A percentile compares a stretch with the other conserved stretches of the same genome.
phyloP scores from a whole-genome alignment of 2,888 invertebrate genomes.

The Chrysodeixis includens region DNA sequence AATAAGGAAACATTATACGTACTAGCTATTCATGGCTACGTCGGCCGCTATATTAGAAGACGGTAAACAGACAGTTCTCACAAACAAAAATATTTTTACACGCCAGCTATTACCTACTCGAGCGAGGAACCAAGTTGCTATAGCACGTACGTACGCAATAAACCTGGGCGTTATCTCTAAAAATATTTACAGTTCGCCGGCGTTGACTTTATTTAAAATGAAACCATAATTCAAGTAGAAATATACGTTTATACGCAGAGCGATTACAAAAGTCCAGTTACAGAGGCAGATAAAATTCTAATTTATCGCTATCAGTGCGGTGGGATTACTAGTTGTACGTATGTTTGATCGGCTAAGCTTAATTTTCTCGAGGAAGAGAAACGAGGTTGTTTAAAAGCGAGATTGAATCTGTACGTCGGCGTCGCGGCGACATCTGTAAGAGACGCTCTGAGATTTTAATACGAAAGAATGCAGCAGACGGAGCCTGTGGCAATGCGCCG shows the following conservation, averaged over 20 bases:
- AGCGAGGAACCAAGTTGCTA: constrained; percentile 32
- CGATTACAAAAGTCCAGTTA: constrained; percentile 49
- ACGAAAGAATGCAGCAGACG: constrained; percentile 66
- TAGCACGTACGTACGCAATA: constrained; percentile 43
- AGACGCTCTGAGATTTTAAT: constrained; percentile 75
- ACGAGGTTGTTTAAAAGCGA: constrained; percentile 69
- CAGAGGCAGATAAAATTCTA: constrained; percentile 62
- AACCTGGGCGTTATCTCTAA: constrained; percentile 49
- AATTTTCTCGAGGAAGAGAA: constrained; percentile 68
- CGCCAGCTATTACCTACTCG: constrained; percentile 30
- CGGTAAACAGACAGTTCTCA: constrained; percentile 22
- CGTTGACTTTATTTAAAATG: constrained; percentile 52
- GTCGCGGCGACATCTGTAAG: constrained; percentile 71
- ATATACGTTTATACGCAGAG: constrained; percentile 51
- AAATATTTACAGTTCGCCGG: constrained; percentile 56
- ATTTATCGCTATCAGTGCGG: constrained; percentile 60
- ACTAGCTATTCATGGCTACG: constrained; percentile 1
- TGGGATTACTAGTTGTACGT: constrained; percentile 34
- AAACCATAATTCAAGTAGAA: constrained; percentile 48
- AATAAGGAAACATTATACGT: background rate
- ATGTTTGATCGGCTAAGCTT: constrained; percentile 62
- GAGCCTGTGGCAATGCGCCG: constrained; percentile 35
- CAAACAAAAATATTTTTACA: constrained; percentile 54
- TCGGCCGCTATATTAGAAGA: constrained; percentile 29
- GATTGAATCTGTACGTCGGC: constrained; percentile 69